phyloP scores from a whole-genome alignment of 2,888 invertebrate genomes.

The Rhimphoctona megacephalus region DNA sequence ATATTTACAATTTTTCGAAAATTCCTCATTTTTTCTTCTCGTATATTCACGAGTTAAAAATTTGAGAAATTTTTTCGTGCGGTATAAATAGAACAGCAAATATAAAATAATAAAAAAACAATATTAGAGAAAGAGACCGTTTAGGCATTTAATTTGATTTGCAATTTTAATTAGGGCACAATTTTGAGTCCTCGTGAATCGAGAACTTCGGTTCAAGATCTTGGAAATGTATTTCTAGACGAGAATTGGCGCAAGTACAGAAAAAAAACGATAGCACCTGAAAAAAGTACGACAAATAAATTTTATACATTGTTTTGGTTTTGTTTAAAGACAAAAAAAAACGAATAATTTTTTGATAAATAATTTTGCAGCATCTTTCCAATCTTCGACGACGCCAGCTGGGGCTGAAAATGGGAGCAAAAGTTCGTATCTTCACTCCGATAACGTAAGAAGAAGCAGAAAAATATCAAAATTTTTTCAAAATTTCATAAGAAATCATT shows the following conservation, averaged over 20 bases:
- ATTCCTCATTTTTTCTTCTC: neutral
- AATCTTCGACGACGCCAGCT: neutral
- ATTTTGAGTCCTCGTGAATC: slow-evolving; percentile 64
- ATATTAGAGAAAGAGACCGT: neutral
- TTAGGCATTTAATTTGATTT: slow-evolving; percentile 2
- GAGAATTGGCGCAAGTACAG: slow-evolving; percentile 77
- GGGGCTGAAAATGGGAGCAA: slow-evolving; percentile 9
- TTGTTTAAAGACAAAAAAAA: neutral
- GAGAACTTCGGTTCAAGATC: slow-evolving; percentile 72
- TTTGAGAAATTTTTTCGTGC: neutral
- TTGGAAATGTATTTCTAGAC: slow-evolving; percentile 73
- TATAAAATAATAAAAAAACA: neutral
- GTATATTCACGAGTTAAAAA: neutral
- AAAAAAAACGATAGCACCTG: slow-evolving; percentile 59
- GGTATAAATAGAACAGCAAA: neutral
- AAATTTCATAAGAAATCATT: no score
- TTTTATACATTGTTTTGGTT: neutral
- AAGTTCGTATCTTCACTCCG: slow-evolving; percentile 16
- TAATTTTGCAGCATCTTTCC: slow-evolving; percentile 13
- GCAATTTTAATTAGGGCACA: slow-evolving; percentile 50
- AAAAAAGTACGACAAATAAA: slow-evolving; percentile 49
- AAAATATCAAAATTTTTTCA: no score
- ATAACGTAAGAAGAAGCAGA: slow-evolving; percentile 43
- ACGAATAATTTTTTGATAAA: neutral
- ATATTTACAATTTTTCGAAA: neutral